Evolutionary conservation across 2,888 invertebrate genomes (phyloP).

Genomic region (Drosophila cognata): DNA sequence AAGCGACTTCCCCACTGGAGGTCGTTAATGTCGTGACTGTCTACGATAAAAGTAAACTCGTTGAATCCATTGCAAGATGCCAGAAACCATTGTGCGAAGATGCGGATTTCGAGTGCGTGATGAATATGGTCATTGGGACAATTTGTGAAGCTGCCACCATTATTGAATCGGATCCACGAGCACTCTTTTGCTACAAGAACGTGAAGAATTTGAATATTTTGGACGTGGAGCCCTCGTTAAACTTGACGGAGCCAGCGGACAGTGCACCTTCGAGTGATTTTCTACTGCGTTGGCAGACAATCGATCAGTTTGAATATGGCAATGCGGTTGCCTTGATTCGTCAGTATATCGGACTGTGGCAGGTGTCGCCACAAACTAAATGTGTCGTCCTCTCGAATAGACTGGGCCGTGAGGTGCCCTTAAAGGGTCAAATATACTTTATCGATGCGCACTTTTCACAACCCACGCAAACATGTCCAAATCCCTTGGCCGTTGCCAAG

Average conservation of each 20-base stretch:
- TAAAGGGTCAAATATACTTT: conserved; percentile 68
- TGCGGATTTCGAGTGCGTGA: conserved; percentile 58
- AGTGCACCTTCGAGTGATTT: conserved; percentile 23
- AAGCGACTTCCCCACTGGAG: background rate
- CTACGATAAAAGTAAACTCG: background rate
- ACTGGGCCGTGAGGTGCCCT: conserved; percentile 40
- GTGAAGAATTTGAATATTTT: conserved; percentile 26
- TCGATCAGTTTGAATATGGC: conserved; percentile 65
- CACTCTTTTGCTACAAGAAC: conserved; percentile 69
- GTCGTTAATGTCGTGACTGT: background rate
- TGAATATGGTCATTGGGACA: conserved; percentile 46
- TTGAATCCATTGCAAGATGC: conserved; percentile 32
- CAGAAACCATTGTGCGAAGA: conserved; percentile 54
- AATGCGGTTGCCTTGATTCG: conserved; percentile 64
- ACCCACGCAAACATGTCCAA: conserved; percentile 80
- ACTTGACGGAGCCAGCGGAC: background rate
- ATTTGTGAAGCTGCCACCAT: conserved; percentile 62
- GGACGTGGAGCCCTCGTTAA: too few relatives aligned
- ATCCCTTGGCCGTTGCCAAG: conserved; percentile 81
- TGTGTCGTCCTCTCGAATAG: conserved; percentile 71
- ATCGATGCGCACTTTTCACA: conserved; percentile 81
- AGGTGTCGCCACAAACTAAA: conserved; percentile 76
- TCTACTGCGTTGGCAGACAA: conserved; percentile 44
- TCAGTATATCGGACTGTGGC: conserved; percentile 75
- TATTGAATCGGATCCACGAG: conserved; percentile 62